Base-by-base conservation (phyloP, 2,797 vertebrate species). In the Catharus ustulatus region DNA sequence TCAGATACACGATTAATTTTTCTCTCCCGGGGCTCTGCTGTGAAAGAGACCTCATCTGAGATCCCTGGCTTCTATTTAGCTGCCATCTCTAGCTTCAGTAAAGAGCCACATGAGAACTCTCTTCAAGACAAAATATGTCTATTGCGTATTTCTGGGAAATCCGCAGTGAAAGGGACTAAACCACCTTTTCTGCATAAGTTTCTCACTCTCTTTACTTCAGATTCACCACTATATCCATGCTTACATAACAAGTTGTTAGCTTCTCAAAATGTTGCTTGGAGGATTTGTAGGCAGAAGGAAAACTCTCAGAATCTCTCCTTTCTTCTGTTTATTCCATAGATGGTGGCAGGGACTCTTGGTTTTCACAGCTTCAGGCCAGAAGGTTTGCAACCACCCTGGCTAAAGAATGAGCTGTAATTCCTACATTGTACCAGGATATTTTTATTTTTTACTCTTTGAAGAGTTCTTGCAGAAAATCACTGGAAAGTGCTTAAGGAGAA, bases 381-480 rank as follows among this genome's bases (percentile, higher is more conserved):
- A 84, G 24, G n/a, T 83, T 92, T 95, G 64, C 49, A 91, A 20
- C 30, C 24, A 40, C 32, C 15, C 19, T 71, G 46, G 36, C n/a
- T 66, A 40, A 90, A 82, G 55, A 73, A 42, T 62, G n/a, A 1
- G 8, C 77, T 69, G 7, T 49, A 91, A 91, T 90, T 79, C 86
- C 66, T 84, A 26, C 38, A 73, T 68, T 68, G 36, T 69, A 72
- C 36, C 43, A 82, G 43, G 42, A 66, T 94, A 48, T 92, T 95
- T 94, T 84, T 84, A 43, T 80, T 84, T 96, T 94, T 86, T 46
- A 64, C 43, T 93, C 78, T 92, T 87, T 93, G 67, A 94, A 95
- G 73, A 57, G 45, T 24, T 29, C 63, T 86, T 95, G 73, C 77
- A 72, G 76, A 88, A 96, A 95, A 92, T 91, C 72, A 83, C 79